Conservation (phyloP, 2,113 vertebrate species). For the Clinocottus analis region DNA sequence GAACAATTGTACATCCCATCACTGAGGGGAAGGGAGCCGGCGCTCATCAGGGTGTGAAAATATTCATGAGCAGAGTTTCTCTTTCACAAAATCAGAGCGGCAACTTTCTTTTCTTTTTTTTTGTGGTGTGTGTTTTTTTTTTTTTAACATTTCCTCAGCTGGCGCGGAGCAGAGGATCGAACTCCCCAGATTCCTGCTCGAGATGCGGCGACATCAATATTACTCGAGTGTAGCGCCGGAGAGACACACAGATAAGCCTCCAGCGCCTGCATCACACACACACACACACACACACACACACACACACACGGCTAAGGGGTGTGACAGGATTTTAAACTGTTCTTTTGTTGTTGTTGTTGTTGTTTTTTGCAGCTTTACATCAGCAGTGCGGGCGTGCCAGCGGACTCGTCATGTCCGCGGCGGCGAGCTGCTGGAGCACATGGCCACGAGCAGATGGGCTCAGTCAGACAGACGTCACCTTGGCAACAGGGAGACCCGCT, state of each 20-base stretch:
- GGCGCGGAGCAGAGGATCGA: slow-evolving; percentile 35
- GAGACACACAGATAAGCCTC: slow-evolving; percentile 38
- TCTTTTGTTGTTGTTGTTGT: neutral
- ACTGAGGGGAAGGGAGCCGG: neutral
- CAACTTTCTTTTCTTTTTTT: too few relatives aligned
- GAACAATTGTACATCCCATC: neutral
- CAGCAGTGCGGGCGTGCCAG: slow-evolving; percentile 23
- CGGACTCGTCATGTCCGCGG: slow-evolving; percentile 56
- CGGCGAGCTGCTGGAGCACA: slow-evolving; percentile 65
- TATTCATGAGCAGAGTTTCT: slow-evolving; percentile 9
- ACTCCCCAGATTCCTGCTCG: slow-evolving; percentile 41
- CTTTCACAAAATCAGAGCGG: slow-evolving; percentile 11
- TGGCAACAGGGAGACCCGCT: slow-evolving; percentile 71
- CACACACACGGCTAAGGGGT: neutral
- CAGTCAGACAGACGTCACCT: slow-evolving; percentile 74
- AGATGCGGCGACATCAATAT: slow-evolving; percentile 47
- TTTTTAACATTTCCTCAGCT: slow-evolving; percentile 34
- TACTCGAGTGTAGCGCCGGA: slow-evolving; percentile 36
- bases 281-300: too few relatives aligned
- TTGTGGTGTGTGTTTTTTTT: too few relatives aligned
- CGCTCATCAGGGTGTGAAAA: slow-evolving; percentile 8
- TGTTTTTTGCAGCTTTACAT: slow-evolving; percentile 30
- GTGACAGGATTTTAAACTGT: neutral
- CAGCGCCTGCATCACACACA: slow-evolving; percentile 40
- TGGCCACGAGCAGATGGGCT: slow-evolving; percentile 75